These are phyloP conservation scores for Theretra japonica DNA, from an alignment of 2,888 invertebrate species.

Conservation along the genomic window DNA sequence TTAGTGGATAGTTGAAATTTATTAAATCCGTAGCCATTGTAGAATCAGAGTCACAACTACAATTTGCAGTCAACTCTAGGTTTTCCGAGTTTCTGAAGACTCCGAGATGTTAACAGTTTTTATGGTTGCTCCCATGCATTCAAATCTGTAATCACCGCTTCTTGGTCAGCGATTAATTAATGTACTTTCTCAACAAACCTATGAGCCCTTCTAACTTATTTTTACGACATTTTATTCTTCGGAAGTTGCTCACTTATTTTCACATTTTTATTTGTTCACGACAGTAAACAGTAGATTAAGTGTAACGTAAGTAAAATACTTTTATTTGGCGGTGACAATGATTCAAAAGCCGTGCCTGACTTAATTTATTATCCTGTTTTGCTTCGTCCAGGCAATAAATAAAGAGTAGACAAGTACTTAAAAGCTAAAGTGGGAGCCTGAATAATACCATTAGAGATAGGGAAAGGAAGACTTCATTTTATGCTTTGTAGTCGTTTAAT, in stretches of 20 bases:
- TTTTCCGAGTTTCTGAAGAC: too few species aligned
- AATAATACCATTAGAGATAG: slow-evolving; percentile 38
- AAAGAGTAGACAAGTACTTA: slow-evolving; percentile 44
- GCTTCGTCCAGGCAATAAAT: slow-evolving; percentile 43
- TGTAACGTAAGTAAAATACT: slow-evolving; percentile 17
- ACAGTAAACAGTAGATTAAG: slow-evolving; percentile 11
- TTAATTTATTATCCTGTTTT: slow-evolving; percentile 51
- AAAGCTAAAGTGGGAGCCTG: slow-evolving; percentile 39
- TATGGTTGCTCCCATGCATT: too few species aligned
- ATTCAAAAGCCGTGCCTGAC: slow-evolving; percentile 40
- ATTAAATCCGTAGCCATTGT: neutral
- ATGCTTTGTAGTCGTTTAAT: slow-evolving; percentile 20
- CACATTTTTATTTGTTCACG: neutral
- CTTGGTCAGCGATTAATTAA: too few species aligned
- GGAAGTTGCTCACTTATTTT: neutral
- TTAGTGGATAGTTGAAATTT: neutral
- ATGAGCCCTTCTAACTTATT: too few species aligned
- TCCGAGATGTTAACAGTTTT: too few species aligned
- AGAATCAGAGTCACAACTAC: neutral
- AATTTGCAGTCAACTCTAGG: neutral
- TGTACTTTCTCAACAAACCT: too few species aligned
- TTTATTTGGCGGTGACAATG: slow-evolving; percentile 41
- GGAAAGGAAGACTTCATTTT: slow-evolving; percentile 34
- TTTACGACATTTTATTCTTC: too few species aligned
- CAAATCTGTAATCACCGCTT: too few species aligned